Evolutionary conservation across 2,888 invertebrate species (phyloP).

Genomic region (Galerucella calmariensis): DNA sequence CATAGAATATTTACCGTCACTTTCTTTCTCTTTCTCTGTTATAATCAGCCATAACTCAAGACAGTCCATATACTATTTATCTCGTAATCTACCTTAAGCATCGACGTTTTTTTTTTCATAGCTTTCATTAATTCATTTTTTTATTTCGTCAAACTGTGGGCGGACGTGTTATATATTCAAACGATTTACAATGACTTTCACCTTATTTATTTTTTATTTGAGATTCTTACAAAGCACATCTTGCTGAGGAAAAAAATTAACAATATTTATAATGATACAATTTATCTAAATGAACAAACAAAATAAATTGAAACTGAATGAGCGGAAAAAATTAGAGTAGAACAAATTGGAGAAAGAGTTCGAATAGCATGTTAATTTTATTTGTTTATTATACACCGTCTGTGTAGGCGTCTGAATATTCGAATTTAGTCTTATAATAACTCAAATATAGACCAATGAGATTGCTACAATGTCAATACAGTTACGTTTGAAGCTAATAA

Average conservation of each 20-base stretch:
- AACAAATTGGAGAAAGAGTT: too few species aligned
- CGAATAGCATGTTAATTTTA: too few species aligned
- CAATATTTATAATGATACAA: neutral
- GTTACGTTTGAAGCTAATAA: too few species aligned
- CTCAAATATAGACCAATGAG: too few species aligned
- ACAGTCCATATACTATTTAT: neutral
- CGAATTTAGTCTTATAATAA: too few species aligned
- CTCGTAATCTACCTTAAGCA: conserved; percentile 9
- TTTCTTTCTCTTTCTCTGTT: conserved; percentile 8
- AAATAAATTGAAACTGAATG: neutral
- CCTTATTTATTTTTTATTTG: neutral
- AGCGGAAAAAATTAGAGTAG: neutral
- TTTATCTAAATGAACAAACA: neutral
- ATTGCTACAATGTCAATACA: too few species aligned
- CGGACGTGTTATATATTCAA: conserved; percentile 13
- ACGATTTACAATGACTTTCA: neutral
- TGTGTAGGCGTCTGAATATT: too few species aligned
- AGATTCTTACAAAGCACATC: too few species aligned
- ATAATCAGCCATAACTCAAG: neutral
- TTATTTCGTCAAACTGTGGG: conserved; percentile 4
- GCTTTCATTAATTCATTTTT: conserved; percentile 14
- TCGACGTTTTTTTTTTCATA: neutral
- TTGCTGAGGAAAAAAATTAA: neutral
- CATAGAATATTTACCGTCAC: conserved; percentile 1
- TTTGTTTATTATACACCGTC: too few species aligned